Evolutionary conservation across 2,113 vertebrate species (phyloP).

Genomic region (Carlito syrichta): DNA sequence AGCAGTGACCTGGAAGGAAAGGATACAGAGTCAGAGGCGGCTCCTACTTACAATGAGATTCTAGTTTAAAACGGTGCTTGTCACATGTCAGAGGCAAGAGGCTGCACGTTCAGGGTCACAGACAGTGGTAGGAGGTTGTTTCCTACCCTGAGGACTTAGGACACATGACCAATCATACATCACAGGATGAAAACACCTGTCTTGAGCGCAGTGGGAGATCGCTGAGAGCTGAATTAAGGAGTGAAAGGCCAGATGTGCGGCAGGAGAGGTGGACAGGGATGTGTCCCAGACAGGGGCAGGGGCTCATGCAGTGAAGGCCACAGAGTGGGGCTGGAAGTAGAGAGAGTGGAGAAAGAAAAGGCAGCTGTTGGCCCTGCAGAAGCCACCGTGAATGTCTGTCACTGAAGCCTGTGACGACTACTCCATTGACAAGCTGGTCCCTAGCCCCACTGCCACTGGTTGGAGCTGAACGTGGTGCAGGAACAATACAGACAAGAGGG

Average conservation of each 20-base stretch:
- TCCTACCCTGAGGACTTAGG: neutral
- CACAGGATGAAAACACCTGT: neutral
- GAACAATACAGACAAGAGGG: neutral
- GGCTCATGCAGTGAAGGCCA: neutral
- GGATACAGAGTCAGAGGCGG: conserved; percentile 33
- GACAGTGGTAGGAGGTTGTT: neutral
- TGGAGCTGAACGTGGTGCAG: neutral
- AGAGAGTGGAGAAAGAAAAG: neutral
- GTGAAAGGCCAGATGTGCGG: neutral
- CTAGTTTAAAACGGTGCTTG: neutral
- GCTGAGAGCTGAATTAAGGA: neutral
- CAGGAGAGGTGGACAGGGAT: neutral
- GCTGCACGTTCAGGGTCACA: no score
- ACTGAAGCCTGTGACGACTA: neutral
- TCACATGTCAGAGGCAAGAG: neutral
- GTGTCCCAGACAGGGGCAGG: neutral
- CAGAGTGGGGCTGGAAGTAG: neutral
- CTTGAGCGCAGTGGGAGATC: neutral
- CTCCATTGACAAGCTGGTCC: neutral
- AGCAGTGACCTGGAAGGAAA: conserved; percentile 89
- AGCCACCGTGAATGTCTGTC: neutral
- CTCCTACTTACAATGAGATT: neutral
- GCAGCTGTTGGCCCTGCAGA: neutral
- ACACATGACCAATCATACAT: neutral
- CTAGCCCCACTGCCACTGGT: neutral